Evolutionary conservation across 2,113 vertebrate genomes (phyloP).

Genomic region (Pygoscelis adeliae): DNA sequence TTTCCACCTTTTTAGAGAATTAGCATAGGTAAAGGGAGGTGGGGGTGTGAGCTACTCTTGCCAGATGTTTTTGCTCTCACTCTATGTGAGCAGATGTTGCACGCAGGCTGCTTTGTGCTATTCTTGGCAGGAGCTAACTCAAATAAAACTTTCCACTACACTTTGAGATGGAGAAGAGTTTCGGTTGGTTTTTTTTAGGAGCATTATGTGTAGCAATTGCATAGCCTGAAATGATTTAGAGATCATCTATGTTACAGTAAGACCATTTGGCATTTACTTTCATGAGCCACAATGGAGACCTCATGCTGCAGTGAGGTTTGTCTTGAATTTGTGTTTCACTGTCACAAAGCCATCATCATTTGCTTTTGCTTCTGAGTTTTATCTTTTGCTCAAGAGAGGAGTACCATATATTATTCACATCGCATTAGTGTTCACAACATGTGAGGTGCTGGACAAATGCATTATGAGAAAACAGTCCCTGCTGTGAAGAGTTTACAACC

Average conservation of each 20-base stretch:
- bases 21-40: neutral
- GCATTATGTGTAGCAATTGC: slow-evolving; percentile 10
- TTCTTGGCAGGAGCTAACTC: slow-evolving; percentile 44
- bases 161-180: slow-evolving; percentile 11
- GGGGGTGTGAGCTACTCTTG: neutral
- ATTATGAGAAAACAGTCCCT: neutral
- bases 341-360: slow-evolving; percentile 35
- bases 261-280: slow-evolving; percentile 44
- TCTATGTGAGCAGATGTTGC: slow-evolving; percentile 56
- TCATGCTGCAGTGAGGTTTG: slow-evolving; percentile 36
- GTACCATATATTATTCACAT: slow-evolving; percentile 44
- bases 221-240: slow-evolving; percentile 51
- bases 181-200: neutral
- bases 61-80: slow-evolving; percentile 56
- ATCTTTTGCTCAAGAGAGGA: neutral
- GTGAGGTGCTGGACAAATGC: slow-evolving; percentile 45
- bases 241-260: slow-evolving; percentile 15
- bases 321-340: slow-evolving; percentile 13
- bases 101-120: neutral
- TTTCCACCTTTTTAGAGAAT: neutral
- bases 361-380: slow-evolving; percentile 1
- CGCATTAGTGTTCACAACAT: slow-evolving; percentile 32
- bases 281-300: slow-evolving; percentile 49
- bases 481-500: slow-evolving; percentile 45
- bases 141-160: neutral